These are phyloP conservation scores for Synergus itoensis DNA, from an alignment of 2,888 invertebrate genomes.

Conservation along the genomic window DNA sequence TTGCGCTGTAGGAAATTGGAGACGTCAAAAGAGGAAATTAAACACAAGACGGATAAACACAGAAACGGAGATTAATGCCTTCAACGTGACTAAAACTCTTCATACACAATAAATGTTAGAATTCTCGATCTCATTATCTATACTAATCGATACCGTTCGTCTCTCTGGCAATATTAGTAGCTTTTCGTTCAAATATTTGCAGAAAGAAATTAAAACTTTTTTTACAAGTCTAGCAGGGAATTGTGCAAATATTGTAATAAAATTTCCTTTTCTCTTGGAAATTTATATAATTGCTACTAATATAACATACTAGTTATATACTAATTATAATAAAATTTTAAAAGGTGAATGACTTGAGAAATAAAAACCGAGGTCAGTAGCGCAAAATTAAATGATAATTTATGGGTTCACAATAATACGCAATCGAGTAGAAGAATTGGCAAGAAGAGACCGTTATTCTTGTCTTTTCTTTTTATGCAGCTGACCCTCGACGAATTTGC, in stretches of 20 bases:
- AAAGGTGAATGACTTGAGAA: neutral
- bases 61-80: conserved; percentile 68
- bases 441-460: conserved; percentile 37
- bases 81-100: conserved; percentile 49
- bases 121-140: neutral
- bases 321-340: neutral
- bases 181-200: too few species aligned
- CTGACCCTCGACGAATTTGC: neutral
- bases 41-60: conserved; percentile 74
- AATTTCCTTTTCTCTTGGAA: too few species aligned
- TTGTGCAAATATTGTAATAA: too few species aligned
- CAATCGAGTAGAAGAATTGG: neutral
- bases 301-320: too few species aligned
- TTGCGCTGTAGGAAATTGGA: conserved; percentile 66
- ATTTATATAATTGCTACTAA: too few species aligned
- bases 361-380: neutral
- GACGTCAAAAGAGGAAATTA: conserved; percentile 73
- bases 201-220: too few species aligned
- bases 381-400: neutral
- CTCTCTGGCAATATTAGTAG: too few species aligned
- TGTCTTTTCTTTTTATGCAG: neutral
- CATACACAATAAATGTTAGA: neutral
- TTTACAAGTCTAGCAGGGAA: too few species aligned
- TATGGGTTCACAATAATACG: neutral
- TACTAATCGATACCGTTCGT: too few species aligned